Evolutionary conservation across 1,140 invertebrate genomes (phyloP), one percentile per base, ranked within the genome.

Genomic region (Atta texana): DNA sequence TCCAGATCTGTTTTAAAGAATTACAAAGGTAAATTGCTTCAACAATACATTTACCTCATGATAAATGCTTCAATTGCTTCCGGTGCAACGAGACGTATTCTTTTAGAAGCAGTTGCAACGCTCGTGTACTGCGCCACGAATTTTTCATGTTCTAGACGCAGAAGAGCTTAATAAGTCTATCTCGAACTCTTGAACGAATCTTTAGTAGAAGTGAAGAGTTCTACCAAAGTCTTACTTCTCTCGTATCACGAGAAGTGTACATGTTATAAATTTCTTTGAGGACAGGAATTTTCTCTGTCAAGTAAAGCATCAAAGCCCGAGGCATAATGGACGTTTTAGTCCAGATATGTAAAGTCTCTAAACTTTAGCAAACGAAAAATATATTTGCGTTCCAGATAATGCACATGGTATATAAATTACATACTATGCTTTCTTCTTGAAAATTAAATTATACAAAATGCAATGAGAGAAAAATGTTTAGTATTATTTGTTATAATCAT

Each of bases 261-360:
- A 16, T 71, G 12, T 81, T 71, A 81, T 81, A 69, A 81, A 71
- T 71, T 71, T 81, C 34, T 57, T 57, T 66, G 34, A 81, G 16
- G 16, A 21, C 31, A 16, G 49, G 5, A 71, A 59, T 44, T 71
- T 44, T 10, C 53, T 57, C 34, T 28, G 64, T 39, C 16, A 4
- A 28, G 34, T 14, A 21, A 44, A 81, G 10, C 57, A 69, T 69
- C 64, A 59, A 59, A 63, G 59, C 34, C 18, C 66, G 16, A 39
- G 31, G 10, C 21, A 57, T 69, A 78, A 57, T 55, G 63, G 63
- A 81, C 59, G 51, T n/a, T 69, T 71, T 55, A 57, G 66, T 55
- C 77, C 16, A 81, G 77, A 71, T 59, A 71, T 81, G 21, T 14
- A 5, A 12, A 55, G 14, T 81, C 57, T 81, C 51, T 21, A 71